Conservation (phyloP, 2,113 vertebrate genomes). For the Calcarius ornatus region DNA sequence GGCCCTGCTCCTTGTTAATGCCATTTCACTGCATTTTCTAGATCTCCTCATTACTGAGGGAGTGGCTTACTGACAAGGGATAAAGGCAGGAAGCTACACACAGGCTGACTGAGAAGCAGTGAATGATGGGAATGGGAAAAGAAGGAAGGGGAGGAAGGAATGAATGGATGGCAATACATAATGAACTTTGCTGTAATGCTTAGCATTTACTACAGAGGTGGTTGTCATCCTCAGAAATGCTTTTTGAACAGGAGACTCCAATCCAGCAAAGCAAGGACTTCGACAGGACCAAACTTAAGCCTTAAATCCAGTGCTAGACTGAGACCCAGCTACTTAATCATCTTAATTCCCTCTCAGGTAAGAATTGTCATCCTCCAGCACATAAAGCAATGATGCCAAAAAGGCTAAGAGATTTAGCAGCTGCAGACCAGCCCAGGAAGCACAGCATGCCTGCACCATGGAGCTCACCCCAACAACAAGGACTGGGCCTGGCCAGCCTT, state of each 20-base stretch:
- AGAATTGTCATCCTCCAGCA: not conserved
- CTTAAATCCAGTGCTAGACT: constrained; percentile 24
- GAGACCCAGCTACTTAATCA: not conserved
- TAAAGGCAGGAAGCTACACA: not conserved
- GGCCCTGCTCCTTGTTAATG: not conserved
- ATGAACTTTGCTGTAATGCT: not conserved
- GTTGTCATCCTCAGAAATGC: not conserved
- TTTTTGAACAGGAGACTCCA: not conserved
- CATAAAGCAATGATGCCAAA: not conserved
- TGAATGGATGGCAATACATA: not conserved
- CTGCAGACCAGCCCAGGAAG: not conserved
- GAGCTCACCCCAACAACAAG: not conserved
- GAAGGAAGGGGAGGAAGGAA: not conserved
- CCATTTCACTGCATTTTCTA: constrained; percentile 28
- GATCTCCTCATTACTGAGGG: not conserved
- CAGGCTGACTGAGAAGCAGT: not conserved
- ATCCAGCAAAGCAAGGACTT: not conserved
- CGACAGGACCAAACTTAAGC: not conserved
- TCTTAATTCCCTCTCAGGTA: not conserved
- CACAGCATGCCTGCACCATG: not conserved
- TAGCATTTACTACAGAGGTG: not conserved
- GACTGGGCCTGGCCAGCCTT: not conserved
- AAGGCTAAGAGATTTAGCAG: not conserved
- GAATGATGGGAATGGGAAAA: not conserved
- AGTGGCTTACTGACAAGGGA: not conserved